Evolutionary conservation across 2,113 vertebrate species (phyloP).

Genomic region (Thymallus thymallus): DNA sequence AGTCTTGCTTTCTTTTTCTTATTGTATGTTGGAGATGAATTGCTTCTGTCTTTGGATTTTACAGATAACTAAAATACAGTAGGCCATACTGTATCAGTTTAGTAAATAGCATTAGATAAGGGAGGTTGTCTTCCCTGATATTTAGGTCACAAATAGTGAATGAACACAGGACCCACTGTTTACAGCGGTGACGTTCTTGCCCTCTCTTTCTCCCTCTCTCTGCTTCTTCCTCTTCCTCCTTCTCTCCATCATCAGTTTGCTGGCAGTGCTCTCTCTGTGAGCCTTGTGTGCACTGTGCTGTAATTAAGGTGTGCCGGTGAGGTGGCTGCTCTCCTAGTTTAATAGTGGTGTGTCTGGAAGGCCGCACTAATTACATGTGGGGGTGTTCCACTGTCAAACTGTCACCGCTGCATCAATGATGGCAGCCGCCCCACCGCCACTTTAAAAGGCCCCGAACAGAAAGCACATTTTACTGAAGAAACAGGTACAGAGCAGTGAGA

Average conservation of each 20-base stretch:
- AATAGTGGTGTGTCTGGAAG: constrained; percentile 11
- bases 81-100: not conserved
- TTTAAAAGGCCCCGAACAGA: constrained; percentile 10
- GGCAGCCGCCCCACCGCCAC: constrained; percentile 8
- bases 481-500: not conserved
- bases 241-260: not conserved
- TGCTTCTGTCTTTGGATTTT: not conserved
- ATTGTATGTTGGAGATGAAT: not conserved
- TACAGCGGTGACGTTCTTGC: no score
- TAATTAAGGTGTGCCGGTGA: constrained; percentile 7
- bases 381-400: constrained; percentile 2
- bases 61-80: not conserved
- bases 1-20: not conserved
- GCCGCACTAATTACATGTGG: constrained; percentile 12
- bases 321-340: not conserved
- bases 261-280: not conserved
- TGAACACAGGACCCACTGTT: no score
- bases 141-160: no score
- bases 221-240: not conserved
- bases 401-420: constrained; percentile 15
- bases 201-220: not conserved
- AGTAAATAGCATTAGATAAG: not conserved
- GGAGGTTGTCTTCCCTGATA: not conserved
- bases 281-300: not conserved
- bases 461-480: not conserved